phyloP scores from a whole-genome alignment of 1,140 invertebrate genomes.

The Onthophagus taurus region DNA sequence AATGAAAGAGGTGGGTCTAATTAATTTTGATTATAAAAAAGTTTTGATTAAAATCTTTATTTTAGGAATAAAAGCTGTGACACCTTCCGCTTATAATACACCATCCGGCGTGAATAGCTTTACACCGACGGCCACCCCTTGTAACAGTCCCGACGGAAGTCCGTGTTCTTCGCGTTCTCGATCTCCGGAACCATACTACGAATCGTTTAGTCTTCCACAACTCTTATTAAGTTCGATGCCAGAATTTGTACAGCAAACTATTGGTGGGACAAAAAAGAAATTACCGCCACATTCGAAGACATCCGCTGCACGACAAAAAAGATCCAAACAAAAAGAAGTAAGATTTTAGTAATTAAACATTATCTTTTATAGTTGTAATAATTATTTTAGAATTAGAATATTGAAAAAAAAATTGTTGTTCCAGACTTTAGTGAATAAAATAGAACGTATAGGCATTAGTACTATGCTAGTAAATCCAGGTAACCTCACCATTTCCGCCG shows the following conservation, averaged over 20 bases:
- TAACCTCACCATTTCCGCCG: slow-evolving; percentile 43
- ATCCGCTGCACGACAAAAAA: no score
- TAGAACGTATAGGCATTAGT: slow-evolving; percentile 58
- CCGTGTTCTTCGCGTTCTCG: slow-evolving; percentile 47
- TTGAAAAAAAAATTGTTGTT: slow-evolving; percentile 14
- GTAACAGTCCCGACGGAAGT: slow-evolving; percentile 63
- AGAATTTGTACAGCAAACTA: slow-evolving; percentile 60
- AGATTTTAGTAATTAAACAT: background rate
- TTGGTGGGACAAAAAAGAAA: slow-evolving; percentile 39
- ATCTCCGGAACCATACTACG: slow-evolving; percentile 42
- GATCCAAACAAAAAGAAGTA: slow-evolving; percentile 7
- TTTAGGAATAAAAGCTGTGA: slow-evolving; percentile 54
- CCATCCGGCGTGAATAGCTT: slow-evolving; percentile 54
- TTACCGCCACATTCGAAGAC: slow-evolving; percentile 8
- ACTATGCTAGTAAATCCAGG: slow-evolving; percentile 55
- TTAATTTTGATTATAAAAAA: no score
- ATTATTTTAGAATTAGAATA: background rate
- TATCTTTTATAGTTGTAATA: background rate
- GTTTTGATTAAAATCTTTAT: no score
- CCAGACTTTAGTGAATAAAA: slow-evolving; percentile 52
- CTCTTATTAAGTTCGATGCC: slow-evolving; percentile 61
- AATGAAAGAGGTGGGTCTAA: slow-evolving; percentile 56
- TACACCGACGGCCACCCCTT: slow-evolving; percentile 73
- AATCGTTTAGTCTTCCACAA: slow-evolving; percentile 42
- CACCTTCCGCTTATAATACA: slow-evolving; percentile 54